These are phyloP conservation scores for Amiota mariae DNA, from an alignment of 2,888 invertebrate genomes.

Conservation along the genomic window DNA sequence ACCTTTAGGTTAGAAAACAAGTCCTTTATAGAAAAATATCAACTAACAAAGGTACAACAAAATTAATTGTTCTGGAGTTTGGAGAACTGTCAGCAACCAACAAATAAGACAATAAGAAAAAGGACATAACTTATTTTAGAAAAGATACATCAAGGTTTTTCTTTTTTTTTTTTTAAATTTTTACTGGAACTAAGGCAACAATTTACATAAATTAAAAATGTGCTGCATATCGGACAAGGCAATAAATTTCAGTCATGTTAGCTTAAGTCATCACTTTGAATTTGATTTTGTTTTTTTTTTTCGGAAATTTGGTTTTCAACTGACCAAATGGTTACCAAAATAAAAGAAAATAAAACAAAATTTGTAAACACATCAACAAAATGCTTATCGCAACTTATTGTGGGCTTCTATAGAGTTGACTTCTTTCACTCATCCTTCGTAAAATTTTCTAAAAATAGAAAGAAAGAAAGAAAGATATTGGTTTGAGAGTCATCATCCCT, in stretches of 20 bases:
- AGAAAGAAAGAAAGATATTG: background rate
- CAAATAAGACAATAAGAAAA: background rate
- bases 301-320: background rate
- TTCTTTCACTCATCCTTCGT: background rate
- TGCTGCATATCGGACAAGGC: constrained; percentile 52
- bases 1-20: constrained; percentile 14
- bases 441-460: background rate
- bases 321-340: background rate
- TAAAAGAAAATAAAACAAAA: constrained; percentile 11
- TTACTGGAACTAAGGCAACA: background rate
- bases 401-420: too few relatives aligned
- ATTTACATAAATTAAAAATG: constrained; percentile 25
- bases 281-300: background rate
- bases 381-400: background rate
- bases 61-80: constrained; percentile 19
- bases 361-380: background rate
- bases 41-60: constrained; percentile 25
- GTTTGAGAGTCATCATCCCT: constrained; percentile 19
- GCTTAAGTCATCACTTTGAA: constrained; percentile 57
- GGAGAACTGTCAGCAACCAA: background rate
- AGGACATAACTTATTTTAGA: background rate
- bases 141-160: background rate
- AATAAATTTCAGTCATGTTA: constrained; percentile 54
- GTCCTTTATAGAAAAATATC: background rate
- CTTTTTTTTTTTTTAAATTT: background rate